Conservation (phyloP, 1,140 invertebrate species). For the Parasteatoda tepidariorum region DNA sequence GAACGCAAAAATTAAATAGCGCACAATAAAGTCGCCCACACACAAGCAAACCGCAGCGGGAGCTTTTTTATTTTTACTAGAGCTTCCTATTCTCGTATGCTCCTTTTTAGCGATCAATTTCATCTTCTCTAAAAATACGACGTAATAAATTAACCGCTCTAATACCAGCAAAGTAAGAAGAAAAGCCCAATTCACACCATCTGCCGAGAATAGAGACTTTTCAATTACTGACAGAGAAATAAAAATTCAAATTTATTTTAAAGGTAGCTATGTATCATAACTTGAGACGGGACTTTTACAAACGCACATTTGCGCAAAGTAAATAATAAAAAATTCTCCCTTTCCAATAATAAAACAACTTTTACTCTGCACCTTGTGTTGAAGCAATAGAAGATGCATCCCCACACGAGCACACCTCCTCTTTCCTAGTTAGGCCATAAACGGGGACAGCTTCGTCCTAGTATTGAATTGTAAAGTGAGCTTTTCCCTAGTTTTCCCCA, state of each 20-base stretch:
- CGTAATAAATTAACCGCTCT: not conserved
- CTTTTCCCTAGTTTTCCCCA: not conserved
- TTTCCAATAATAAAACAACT: constrained; percentile 1
- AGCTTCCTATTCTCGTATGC: no score
- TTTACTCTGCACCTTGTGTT: not conserved
- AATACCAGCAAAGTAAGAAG: not conserved
- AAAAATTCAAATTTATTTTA: constrained; percentile 42
- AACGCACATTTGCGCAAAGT: not conserved
- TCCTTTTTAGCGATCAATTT: not conserved
- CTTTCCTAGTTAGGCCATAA: not conserved
- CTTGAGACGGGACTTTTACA: not conserved
- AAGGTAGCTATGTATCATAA: not conserved
- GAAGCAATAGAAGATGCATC: not conserved
- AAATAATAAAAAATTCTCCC: not conserved
- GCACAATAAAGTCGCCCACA: no score
- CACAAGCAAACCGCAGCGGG: not conserved
- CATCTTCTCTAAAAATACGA: not conserved
- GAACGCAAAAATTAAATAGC: no score
- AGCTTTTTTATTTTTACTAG: no score
- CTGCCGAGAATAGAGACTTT: not conserved
- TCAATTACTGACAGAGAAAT: not conserved
- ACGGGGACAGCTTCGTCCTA: not conserved
- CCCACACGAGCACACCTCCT: not conserved
- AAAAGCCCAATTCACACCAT: constrained; percentile 7
- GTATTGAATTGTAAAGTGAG: constrained; percentile 45